Evolutionary conservation across 1,140 invertebrate species (phyloP).

Genomic region (Sycobia sp.): DNA sequence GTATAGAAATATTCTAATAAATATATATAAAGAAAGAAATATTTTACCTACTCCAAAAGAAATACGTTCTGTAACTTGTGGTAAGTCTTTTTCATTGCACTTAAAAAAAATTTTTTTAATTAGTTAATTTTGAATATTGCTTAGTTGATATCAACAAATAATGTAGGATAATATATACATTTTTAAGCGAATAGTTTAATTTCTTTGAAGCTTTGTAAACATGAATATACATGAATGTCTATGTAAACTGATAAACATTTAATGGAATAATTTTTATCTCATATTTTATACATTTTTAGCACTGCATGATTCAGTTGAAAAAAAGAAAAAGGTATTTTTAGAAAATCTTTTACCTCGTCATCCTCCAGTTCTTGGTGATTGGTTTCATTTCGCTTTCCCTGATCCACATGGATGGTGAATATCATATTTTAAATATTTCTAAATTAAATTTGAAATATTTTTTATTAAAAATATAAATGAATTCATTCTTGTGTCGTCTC

Average conservation of each 20-base stretch:
- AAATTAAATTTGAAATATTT: slow-evolving; percentile 1
- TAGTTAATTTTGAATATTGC: no score
- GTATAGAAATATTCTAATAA: slow-evolving; percentile 73
- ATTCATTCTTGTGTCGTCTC: no score
- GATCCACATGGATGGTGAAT: slow-evolving; percentile 87
- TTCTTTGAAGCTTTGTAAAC: no score
- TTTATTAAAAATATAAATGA: not conserved
- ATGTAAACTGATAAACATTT: not conserved
- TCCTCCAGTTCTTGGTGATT: slow-evolving; percentile 87
- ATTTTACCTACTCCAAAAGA: slow-evolving; percentile 62
- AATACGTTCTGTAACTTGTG: slow-evolving; percentile 65
- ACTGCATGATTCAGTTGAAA: slow-evolving; percentile 67
- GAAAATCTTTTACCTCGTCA: slow-evolving; percentile 74
- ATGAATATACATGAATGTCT: no score
- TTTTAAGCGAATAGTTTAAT: no score
- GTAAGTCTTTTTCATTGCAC: no score
- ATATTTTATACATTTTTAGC: slow-evolving; percentile 42
- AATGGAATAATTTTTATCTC: not conserved
- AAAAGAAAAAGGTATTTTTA: slow-evolving; percentile 76
- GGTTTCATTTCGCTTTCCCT: slow-evolving; percentile 87
- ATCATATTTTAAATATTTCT: not conserved
- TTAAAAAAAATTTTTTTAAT: no score
- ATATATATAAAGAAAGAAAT: slow-evolving; percentile 75
- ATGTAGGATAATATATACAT: no score
- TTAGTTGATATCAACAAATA: no score